These are phyloP conservation scores for Dendronephthya gigantea DNA, from an alignment of 64 coral and sea anemone species.

Conservation along the genomic window DNA sequence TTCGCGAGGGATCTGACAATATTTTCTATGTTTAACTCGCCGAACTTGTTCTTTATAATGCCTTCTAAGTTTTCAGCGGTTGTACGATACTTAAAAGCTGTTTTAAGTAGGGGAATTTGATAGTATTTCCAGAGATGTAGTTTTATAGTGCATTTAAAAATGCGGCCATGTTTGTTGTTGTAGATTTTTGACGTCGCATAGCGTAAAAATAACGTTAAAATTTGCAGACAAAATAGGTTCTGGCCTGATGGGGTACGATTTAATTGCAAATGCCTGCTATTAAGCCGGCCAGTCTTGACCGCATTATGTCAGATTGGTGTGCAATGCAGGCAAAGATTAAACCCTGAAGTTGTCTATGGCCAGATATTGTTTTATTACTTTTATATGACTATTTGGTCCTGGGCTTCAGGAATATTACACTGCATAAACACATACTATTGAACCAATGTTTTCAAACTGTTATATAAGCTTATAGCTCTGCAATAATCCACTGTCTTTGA, in stretches of 20 bases:
- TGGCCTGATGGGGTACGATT: too few species aligned
- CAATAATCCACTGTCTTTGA: neutral
- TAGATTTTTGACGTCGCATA: too few species aligned
- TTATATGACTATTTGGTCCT: neutral
- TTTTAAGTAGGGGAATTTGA: neutral
- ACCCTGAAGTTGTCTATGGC: constrained; percentile 16
- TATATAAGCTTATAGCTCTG: neutral
- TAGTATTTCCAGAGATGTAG: neutral
- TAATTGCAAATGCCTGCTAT: neutral
- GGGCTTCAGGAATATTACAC: neutral
- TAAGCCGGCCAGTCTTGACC: neutral
- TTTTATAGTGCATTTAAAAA: neutral
- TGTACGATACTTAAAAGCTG: neutral
- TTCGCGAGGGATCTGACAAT: neutral
- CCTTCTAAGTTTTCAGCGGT: neutral
- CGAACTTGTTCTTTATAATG: neutral
- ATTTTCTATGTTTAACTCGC: neutral
- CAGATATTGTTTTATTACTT: neutral
- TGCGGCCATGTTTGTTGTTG: too few species aligned
- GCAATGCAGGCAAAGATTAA: neutral
- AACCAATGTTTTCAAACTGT: neutral
- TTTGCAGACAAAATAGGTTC: too few species aligned
- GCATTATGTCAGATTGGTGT: constrained; percentile 6
- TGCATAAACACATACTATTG: neutral
- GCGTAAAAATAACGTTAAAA: too few species aligned